A percentile compares a stretch with the other conserved stretches of the same genome.
These are phyloP conservation scores for Fragum whitleyi DNA, from an alignment of 2,888 invertebrate genomes.

Conservation along the genomic window DNA sequence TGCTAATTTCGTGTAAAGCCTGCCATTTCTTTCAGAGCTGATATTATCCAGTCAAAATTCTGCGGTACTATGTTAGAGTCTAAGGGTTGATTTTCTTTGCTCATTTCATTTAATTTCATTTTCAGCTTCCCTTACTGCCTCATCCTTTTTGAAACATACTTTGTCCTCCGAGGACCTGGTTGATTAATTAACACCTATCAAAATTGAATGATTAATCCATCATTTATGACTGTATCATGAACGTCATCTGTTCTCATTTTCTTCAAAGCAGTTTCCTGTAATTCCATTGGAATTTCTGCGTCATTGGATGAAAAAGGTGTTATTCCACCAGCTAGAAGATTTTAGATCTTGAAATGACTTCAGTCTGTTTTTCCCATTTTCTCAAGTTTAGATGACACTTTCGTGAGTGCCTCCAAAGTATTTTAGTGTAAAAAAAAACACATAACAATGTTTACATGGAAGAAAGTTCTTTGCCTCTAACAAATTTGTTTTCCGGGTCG, in stretches of 20 bases:
- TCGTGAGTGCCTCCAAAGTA: conserved; percentile 29
- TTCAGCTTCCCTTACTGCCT: conserved; percentile 26
- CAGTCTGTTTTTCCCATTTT: not conserved
- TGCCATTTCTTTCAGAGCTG: conserved; percentile 8
- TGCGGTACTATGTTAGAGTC: conserved; percentile 15
- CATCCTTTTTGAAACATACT: conserved; percentile 25
- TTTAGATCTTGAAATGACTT: conserved; percentile 8
- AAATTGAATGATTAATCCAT: conserved; percentile 24
- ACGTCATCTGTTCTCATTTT: conserved; percentile 25
- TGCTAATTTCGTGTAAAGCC: not conserved
- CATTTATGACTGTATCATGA: conserved; percentile 13
- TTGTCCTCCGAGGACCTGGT: conserved; percentile 17
- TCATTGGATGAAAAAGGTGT: not conserved
- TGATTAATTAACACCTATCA: conserved; percentile 28
- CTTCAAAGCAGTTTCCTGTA: conserved; percentile 7
- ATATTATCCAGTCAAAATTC: conserved; percentile 9
- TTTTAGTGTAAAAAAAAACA: conserved; percentile 15
- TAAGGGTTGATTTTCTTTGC: not conserved
- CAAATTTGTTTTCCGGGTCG: conserved; percentile 11
- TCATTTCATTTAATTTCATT: conserved; percentile 1
- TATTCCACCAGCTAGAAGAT: conserved; percentile 18
- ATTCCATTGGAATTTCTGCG: conserved; percentile 2
- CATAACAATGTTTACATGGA: conserved; percentile 30
- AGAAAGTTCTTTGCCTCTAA: conserved; percentile 11
- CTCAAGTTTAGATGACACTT: not conserved